These are phyloP conservation scores for Reinhardtius hippoglossoides DNA, from an alignment of 2,113 vertebrate genomes.

Conservation along the genomic window DNA sequence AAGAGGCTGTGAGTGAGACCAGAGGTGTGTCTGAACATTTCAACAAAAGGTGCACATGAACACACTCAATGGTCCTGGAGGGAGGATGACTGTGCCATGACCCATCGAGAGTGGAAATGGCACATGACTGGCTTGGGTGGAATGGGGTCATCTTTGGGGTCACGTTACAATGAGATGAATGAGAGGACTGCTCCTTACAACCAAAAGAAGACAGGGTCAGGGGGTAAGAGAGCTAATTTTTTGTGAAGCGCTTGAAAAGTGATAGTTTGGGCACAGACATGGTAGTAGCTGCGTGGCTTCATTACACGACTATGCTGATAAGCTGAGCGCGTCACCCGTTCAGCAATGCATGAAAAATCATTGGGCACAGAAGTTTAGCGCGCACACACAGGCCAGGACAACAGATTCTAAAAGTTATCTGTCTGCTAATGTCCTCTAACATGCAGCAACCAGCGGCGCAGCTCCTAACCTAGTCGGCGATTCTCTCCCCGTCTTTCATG, in stretches of 20 bases:
- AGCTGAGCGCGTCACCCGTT: neutral
- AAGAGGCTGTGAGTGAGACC: constrained; percentile 23
- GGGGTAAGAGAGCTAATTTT: neutral
- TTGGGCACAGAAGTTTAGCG: neutral
- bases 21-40: neutral
- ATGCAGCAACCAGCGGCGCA: neutral
- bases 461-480: neutral
- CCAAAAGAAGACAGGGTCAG: constrained; percentile 33
- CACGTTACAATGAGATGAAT: constrained; percentile 75
- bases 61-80: constrained; percentile 74
- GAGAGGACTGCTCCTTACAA: constrained; percentile 78
- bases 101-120: constrained; percentile 61
- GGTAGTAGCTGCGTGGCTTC: neutral
- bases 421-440: neutral
- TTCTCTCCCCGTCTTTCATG: neutral
- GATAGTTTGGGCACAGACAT: constrained; percentile 4
- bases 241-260: neutral
- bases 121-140: constrained; percentile 66
- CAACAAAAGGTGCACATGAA: constrained; percentile 62
- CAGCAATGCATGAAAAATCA: neutral
- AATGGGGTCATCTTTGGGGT: constrained; percentile 64
- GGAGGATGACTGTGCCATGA: constrained; percentile 65
- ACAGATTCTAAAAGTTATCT: neutral
- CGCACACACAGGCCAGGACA: neutral
- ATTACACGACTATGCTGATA: neutral